Evolutionary conservation across 1,140 invertebrate genomes (phyloP), one percentile per base, ranked within the genome.

Genomic region (Dinothrombium tinctorium): DNA sequence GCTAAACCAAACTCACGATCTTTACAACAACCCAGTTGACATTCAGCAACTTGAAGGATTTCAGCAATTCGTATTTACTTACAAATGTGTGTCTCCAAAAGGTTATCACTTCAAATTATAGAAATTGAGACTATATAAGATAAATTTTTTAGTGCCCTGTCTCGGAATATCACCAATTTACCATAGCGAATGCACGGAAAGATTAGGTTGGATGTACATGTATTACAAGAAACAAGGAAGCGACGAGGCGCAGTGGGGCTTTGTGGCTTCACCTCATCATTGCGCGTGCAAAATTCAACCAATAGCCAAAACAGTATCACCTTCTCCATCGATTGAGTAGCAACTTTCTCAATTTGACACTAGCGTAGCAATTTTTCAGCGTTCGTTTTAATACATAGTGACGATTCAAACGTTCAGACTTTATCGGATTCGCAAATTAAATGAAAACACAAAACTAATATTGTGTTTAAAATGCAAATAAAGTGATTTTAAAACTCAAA

Each of bases 271-370:
- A n/a, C 25, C 33, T 3, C 28, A 44, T 14, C 50, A 51, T 33
- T 51, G 50, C 37, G 49, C 49, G n/a, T 51, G 50, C 37, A 50
- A 48, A 47, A 47, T 51, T 9, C 47, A 48, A 22, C 50, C 42
- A 17, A 45, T 29, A n/a, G n/a, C n/a, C n/a, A n/a, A n/a, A n/a
- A n/a, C n/a, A n/a, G n/a, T n/a, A n/a, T n/a, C n/a, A n/a, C n/a
- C n/a, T n/a, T n/a, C n/a, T n/a, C n/a, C n/a, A n/a, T n/a, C n/a
- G n/a, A n/a, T n/a, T n/a, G n/a, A n/a, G n/a, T n/a, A n/a, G n/a
- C n/a, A n/a, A n/a, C n/a, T n/a, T n/a, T n/a, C n/a, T n/a, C n/a
- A n/a, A n/a, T n/a, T n/a, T n/a, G n/a, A n/a, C n/a, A n/a, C n/a
- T n/a, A n/a, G n/a, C n/a, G n/a, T n/a, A n/a, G n/a, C n/a, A n/a